Conservation (phyloP, 2,888 invertebrate species). For the Cremastinae sp. region DNA sequence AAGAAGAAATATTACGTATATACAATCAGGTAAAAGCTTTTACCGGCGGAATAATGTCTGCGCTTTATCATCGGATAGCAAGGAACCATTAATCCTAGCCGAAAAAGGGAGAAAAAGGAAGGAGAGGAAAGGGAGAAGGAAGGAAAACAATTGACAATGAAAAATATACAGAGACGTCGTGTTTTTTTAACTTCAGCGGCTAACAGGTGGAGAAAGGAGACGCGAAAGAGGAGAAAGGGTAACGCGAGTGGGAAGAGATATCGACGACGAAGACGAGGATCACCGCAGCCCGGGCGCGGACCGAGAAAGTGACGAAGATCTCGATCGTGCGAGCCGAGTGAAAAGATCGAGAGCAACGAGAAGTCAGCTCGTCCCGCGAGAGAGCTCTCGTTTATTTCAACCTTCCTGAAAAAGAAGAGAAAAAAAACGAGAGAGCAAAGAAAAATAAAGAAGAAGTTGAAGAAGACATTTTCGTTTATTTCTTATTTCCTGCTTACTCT, state of each 20-base stretch:
- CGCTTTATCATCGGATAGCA: not conserved
- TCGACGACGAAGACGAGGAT: slow-evolving; percentile 31
- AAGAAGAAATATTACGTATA: not conserved
- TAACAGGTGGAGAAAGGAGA: slow-evolving; percentile 62
- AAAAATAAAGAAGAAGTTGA: no score
- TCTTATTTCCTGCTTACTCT: no score
- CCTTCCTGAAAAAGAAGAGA: slow-evolving; percentile 26
- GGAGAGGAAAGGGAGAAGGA: not conserved
- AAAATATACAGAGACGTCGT: slow-evolving; percentile 24
- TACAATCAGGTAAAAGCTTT: slow-evolving; percentile 5
- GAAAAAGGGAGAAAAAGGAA: not conserved
- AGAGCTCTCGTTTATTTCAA: slow-evolving; percentile 52
- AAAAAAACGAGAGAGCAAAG: no score
- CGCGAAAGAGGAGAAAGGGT: slow-evolving; percentile 52
- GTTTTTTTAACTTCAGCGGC: slow-evolving; percentile 37
- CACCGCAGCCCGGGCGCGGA: slow-evolving; percentile 38
- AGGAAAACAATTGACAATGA: slow-evolving; percentile 28
- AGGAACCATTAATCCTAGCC: slow-evolving; percentile 3
- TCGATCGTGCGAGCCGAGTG: slow-evolving; percentile 54
- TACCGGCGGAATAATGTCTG: not conserved
- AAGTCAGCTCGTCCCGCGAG: slow-evolving; percentile 15
- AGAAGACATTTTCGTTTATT: no score
- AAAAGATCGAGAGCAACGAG: slow-evolving; percentile 56
- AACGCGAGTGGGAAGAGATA: slow-evolving; percentile 4
- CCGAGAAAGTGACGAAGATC: slow-evolving; percentile 61